phyloP scores from a whole-genome alignment of 2,888 invertebrate species.

The Phyllotreta cruciferae region DNA sequence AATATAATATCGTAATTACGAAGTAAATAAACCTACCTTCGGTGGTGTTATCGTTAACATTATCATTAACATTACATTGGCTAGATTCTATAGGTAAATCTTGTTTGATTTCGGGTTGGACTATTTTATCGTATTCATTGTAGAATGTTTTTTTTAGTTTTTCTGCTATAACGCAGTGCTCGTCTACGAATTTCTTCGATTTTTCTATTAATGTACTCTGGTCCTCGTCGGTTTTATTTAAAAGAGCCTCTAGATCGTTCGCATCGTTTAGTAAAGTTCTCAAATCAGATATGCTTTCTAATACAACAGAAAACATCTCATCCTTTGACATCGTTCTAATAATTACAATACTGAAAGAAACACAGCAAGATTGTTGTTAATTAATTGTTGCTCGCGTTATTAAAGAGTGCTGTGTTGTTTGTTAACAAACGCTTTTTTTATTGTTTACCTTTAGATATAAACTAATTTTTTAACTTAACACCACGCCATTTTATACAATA shows the following conservation, averaged over 20 bases:
- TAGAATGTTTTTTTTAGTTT: constrained; percentile 16
- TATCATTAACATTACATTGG: too few species aligned
- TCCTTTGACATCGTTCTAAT: constrained; percentile 17
- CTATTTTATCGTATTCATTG: constrained; percentile 5
- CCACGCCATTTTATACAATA: constrained; percentile 2
- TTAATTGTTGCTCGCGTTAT: too few species aligned
- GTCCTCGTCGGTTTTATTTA: not conserved
- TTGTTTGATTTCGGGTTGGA: not conserved
- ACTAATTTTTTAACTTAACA: not conserved
- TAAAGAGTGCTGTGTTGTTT: too few species aligned
- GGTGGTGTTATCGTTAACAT: too few species aligned
- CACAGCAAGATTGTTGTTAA: too few species aligned
- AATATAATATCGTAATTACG: not conserved
- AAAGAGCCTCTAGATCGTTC: constrained; percentile 9
- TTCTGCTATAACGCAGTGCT: constrained; percentile 10
- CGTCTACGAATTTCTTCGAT: constrained; percentile 17
- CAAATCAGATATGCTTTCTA: constrained; percentile 15
- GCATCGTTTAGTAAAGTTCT: not conserved
- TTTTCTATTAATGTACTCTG: not conserved
- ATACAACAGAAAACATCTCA: constrained; percentile 8
- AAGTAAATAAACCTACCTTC: too few species aligned
- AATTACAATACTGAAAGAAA: constrained; percentile 9
- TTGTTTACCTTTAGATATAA: too few species aligned
- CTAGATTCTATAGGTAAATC: not conserved
- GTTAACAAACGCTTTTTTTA: too few species aligned